Conservation (phyloP, 2,113 vertebrate genomes). For the mouse (Mus musculus) region GRCm39 chr14:84977001-84977500, state of each 20-base stretch:
- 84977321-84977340: neutral
- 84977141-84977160: neutral
- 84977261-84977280: neutral
- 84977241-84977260: neutral
- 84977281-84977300: neutral
- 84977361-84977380: neutral
- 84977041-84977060: slow-evolving; percentile 7
- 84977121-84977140: neutral
- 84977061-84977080: neutral
- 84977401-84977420: neutral
- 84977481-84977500: neutral
- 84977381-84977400: neutral
- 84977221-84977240: neutral
- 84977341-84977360: neutral
- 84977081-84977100: neutral
- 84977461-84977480: neutral
- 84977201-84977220: neutral
- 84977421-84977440: neutral
- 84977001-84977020: neutral
- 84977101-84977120: neutral
- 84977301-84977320: neutral
- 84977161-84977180: neutral
- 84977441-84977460: neutral
- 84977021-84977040: neutral
- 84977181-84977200: neutral